These are phyloP conservation scores for Oligia strigilis DNA, from an alignment of 2,888 invertebrate species.

Conservation along the genomic window DNA sequence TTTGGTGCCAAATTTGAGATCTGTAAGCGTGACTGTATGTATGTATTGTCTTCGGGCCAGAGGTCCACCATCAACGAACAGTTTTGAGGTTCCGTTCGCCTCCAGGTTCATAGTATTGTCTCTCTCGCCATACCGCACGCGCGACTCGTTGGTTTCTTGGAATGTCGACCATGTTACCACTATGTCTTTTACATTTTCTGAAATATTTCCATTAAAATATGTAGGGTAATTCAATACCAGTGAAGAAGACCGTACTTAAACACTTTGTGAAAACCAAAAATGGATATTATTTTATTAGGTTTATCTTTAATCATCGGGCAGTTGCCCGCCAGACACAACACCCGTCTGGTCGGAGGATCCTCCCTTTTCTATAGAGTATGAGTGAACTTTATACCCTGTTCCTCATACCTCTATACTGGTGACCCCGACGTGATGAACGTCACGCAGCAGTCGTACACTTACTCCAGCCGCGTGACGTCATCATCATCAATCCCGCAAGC, in stretches of 20 bases:
- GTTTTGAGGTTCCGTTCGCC: background rate
- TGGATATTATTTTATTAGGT: too few relatives aligned
- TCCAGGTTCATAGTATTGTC: background rate
- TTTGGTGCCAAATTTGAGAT: constrained; percentile 5
- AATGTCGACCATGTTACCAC: constrained; percentile 88
- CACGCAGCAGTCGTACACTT: too few relatives aligned
- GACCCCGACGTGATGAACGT: too few relatives aligned
- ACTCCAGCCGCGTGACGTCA: too few relatives aligned
- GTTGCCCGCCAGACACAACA: too few relatives aligned
- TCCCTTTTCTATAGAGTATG: too few relatives aligned
- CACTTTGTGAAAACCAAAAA: background rate
- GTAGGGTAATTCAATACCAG: background rate
- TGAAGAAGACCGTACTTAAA: background rate
- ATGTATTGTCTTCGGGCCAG: constrained; percentile 5
- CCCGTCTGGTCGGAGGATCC: too few relatives aligned
- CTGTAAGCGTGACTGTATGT: constrained; percentile 12
- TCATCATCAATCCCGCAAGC: too few relatives aligned
- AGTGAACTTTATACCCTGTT: too few relatives aligned
- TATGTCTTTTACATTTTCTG: constrained; percentile 82
- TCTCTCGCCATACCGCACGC: constrained; percentile 8
- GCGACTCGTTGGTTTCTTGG: constrained; percentile 1
- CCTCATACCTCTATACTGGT: too few relatives aligned
- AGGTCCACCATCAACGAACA: constrained; percentile 17
- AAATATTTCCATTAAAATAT: constrained; percentile 49
- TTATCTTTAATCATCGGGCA: too few relatives aligned